Evolutionary conservation across 1,140 invertebrate genomes (phyloP).

Genomic region (Mercenaria mercenaria): DNA sequence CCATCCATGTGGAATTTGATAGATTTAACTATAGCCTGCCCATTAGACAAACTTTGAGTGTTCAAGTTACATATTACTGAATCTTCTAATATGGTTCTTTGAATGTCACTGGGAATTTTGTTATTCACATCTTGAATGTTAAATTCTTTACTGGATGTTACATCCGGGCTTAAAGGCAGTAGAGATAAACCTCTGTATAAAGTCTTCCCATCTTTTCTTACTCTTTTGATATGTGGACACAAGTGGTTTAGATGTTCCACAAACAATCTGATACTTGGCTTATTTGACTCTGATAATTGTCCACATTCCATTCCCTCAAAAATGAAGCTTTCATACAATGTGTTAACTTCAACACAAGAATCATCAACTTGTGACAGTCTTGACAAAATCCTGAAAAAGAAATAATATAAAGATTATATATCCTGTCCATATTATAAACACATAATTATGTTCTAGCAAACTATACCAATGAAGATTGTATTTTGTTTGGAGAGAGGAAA

Average conservation of each 20-base stretch:
- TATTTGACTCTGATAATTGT: not conserved
- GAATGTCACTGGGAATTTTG: not conserved
- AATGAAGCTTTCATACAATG: not conserved
- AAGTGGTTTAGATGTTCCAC: not conserved
- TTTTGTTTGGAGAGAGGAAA: too few relatives aligned
- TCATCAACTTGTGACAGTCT: not conserved
- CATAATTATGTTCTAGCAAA: too few relatives aligned
- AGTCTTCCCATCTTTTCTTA: not conserved
- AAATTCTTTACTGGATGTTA: not conserved
- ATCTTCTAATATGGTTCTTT: not conserved
- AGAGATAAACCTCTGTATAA: not conserved
- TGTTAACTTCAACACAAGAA: not conserved
- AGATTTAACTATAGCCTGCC: not conserved
- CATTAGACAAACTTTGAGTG: not conserved
- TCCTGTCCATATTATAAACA: too few relatives aligned
- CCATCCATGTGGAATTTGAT: not conserved
- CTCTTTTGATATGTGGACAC: not conserved
- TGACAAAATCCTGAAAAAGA: not conserved
- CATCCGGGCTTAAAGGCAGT: not conserved
- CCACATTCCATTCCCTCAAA: not conserved
- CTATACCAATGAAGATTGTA: too few relatives aligned
- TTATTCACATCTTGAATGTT: not conserved
- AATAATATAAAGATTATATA: too few relatives aligned
- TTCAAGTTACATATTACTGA: not conserved
- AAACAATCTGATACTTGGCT: not conserved